A percentile compares a stretch with the other conserved stretches of the same genome.
Conservation (phyloP, 2,888 invertebrate genomes). For the Gymnosoma rotundatum region DNA sequence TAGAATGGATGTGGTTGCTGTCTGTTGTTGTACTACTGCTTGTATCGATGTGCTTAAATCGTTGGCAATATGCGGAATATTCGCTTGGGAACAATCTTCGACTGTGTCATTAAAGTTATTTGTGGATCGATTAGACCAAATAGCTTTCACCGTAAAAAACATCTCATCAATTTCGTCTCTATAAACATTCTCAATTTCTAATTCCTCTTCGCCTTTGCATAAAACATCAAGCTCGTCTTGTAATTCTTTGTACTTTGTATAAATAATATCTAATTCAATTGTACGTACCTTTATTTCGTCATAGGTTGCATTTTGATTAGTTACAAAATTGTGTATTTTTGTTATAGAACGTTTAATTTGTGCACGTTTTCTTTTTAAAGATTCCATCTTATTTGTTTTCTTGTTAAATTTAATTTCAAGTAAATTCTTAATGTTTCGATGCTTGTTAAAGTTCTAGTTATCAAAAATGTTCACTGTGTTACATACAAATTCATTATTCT, state of each 20-base stretch:
- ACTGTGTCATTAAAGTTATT: not conserved
- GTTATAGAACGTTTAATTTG: not conserved
- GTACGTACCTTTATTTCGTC: constrained; percentile 17
- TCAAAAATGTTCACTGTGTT: too few relatives aligned
- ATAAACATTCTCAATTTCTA: not conserved
- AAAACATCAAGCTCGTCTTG: not conserved
- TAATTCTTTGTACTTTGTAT: not conserved
- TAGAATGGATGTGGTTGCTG: constrained; percentile 19
- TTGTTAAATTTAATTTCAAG: too few relatives aligned
- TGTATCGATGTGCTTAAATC: constrained; percentile 23
- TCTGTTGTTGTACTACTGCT: constrained; percentile 22
- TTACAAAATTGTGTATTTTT: constrained; percentile 1
- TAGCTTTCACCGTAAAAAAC: not conserved
- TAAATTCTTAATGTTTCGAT: too few relatives aligned
- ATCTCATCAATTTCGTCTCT: not conserved
- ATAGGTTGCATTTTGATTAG: not conserved
- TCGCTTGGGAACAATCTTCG: not conserved
- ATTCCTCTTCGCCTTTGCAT: not conserved
- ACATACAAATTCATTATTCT: too few relatives aligned
- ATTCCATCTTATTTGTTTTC: constrained; percentile 2
- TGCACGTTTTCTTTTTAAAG: not conserved
- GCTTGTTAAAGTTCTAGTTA: too few relatives aligned
- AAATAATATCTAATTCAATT: not conserved
- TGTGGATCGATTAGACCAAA: not conserved
- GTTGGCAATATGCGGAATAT: not conserved